Evolutionary conservation across 2,113 vertebrate genomes (phyloP), one percentile per base, ranked within the genome.

Genomic region (Serranochromis macrocephalus): DNA sequence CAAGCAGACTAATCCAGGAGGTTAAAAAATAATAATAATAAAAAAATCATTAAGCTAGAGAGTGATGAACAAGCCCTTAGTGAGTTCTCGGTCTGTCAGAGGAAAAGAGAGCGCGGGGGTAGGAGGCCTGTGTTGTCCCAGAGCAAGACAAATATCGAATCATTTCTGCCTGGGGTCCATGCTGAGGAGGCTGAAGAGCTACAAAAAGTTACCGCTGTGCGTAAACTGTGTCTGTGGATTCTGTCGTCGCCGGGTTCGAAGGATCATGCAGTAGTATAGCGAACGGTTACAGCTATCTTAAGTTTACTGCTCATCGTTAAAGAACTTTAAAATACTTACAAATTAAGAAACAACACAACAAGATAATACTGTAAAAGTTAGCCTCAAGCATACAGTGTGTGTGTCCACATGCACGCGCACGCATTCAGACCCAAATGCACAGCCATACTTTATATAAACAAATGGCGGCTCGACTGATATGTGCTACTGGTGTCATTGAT

Each of bases 51-150:
- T 93, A 85, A 66, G 88, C 89, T 81, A 54, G 78, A 90, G 87
- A 88, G 89, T 88, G 89, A 93, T 94, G 92, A 93, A 92, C 87
- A 91, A 96, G 95, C 96, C 96, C 95, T 96, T 96, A 87, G 90
- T 94, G 93, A 92, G 79, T 90, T 94, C 91, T 94, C 81, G 91
- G 84, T 94, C 86, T 89, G 86, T 82, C 88, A 88, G 81, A 88
- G 89, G 78, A 75, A 83, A 92, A 38, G 53, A 82, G 21, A 81
- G 82, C 40, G 66, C 10, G 17, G 17, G 68, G 21, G 55, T 16
- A 33, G 31, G 45, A 45, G 61, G 33, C 3, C 2, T 4, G 26
- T 71, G 81, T 63, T 87, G 53, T 90, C 80, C 68, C 55, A 79
- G 80, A 88, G 87, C 83, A 80, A 55, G 85, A 81, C 63, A 87